Evolutionary conservation across 2,113 vertebrate species (phyloP).

Genomic region (Hypomesus transpacificus): DNA sequence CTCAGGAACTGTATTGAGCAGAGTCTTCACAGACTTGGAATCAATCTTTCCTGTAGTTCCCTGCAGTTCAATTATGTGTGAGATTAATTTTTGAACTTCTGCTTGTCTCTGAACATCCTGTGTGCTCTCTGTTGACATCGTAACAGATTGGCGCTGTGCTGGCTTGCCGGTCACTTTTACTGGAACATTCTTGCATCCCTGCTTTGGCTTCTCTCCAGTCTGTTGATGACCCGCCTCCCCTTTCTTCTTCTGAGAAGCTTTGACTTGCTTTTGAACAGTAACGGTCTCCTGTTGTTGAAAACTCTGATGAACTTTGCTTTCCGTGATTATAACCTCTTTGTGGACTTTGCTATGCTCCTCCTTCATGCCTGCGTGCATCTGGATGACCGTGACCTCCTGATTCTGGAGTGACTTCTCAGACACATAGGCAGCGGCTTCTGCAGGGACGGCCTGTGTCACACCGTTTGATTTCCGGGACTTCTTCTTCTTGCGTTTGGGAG

Average conservation of each 20-base stretch:
- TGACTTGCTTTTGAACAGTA: slow-evolving; percentile 56
- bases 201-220: slow-evolving; percentile 46
- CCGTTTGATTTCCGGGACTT: slow-evolving; percentile 71
- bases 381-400: slow-evolving; percentile 39
- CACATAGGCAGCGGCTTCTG: slow-evolving; percentile 40
- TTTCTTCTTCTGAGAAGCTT: slow-evolving; percentile 55
- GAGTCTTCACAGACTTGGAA: slow-evolving; percentile 66
- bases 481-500: slow-evolving; percentile 66
- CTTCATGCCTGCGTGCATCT: slow-evolving; percentile 46
- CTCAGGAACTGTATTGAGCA: slow-evolving; percentile 67
- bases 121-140: slow-evolving; percentile 56
- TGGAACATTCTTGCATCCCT: slow-evolving; percentile 47
- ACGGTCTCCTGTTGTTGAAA: slow-evolving; percentile 40
- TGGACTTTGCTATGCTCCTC: slow-evolving; percentile 48
- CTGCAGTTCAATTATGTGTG: slow-evolving; percentile 73
- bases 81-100: slow-evolving; percentile 73
- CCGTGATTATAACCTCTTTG: slow-evolving; percentile 46
- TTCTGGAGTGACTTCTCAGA: slow-evolving; percentile 34
- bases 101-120: slow-evolving; percentile 70
- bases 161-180: slow-evolving; percentile 50
- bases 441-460: slow-evolving; percentile 41
- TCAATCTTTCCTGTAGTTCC: slow-evolving; percentile 60
- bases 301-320: slow-evolving; percentile 52
- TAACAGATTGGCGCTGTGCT: slow-evolving; percentile 54
- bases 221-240: slow-evolving; percentile 46